Conservation (phyloP, 2,797 vertebrate species). For the Lutjanus argentimaculatus region DNA sequence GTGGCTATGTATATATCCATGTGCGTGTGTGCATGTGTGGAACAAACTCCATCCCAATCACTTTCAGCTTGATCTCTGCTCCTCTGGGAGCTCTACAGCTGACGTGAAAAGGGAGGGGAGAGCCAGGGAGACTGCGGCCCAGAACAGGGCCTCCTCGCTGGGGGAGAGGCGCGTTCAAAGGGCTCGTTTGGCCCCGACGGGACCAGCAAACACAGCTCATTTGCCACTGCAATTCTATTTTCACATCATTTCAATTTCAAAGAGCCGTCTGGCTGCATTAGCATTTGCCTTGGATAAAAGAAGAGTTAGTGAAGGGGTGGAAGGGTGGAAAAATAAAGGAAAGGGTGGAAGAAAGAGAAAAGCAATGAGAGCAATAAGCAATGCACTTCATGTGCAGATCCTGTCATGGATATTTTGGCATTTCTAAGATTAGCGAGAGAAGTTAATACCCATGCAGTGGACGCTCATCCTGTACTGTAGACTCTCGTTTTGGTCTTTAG, state of each 20-base stretch:
- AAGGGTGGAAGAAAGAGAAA: constrained; percentile 26
- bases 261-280: constrained; percentile 82
- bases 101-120: constrained; percentile 60
- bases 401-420: constrained; percentile 4
- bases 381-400: constrained; percentile 31
- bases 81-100: constrained; percentile 51
- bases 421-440: constrained; percentile 48
- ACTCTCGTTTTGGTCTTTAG: not conserved
- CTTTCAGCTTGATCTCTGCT: constrained; percentile 60
- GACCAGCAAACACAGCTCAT: constrained; percentile 83
- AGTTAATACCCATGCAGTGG: not conserved
- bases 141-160: constrained; percentile 63
- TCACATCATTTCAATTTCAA: constrained; percentile 89
- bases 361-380: constrained; percentile 19
- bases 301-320: constrained; percentile 58
- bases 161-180: constrained; percentile 77
- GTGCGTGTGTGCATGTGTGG: constrained; percentile 9
- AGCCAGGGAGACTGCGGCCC: constrained; percentile 58
- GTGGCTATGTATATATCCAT: constrained; percentile 9
- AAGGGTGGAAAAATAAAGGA: constrained; percentile 47
- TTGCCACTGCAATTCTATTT: constrained; percentile 85
- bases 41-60: constrained; percentile 51
- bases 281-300: constrained; percentile 79
- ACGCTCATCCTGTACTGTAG: not conserved
- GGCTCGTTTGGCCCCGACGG: constrained; percentile 67